Base-by-base conservation (phyloP, 2,888 invertebrate genomes). In the Leptopilina drosophilae region DNA sequence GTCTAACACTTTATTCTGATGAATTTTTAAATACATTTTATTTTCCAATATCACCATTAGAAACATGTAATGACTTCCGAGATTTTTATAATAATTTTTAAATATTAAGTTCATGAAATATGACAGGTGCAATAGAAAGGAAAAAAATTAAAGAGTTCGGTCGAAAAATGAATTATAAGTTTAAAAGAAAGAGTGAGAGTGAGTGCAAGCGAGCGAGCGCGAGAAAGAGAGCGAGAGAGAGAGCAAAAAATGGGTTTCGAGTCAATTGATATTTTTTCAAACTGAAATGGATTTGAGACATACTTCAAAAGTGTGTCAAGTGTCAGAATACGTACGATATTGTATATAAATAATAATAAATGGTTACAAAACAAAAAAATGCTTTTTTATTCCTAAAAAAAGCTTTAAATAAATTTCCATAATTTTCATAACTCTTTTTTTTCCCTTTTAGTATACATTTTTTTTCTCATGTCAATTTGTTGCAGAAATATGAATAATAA, bases 241-340 rank as follows among this genome's bases (percentile, higher is more conserved):
- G 20, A n/a, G 49, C 26, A 53, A 67, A 69, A 9, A 69, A 49
- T 69, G 69, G 53, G 69, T 26, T 69, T 69, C 69, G 53, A 69
- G 69, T 73, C 56, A 73, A 56, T 56, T 56, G 56, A 73, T 73
- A 73, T 56, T 73, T 73, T 73, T 73, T 73, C 73, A 73, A 73
- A 73, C 33, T 73, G 56, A 73, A n/a, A 9, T 73, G 33, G 73
- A 56, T 73, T 56, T 33, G n/a, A 73, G 33, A 33, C 56, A 40
- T 73, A 56, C 73, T 73, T 73, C 33, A 73, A 73, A 73, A 73
- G 73, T 56, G 40, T 56, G 73, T 73, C 73, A 26, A 64, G 64
- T 64, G 64, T 53, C 40, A 56, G 73, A 73, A 56, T 53, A 53
- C 69, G 69, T 53, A 69, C 33, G 73, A 73, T 73, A 73, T 73